A percentile compares a stretch with the other conserved stretches of the same genome.
phyloP scores from a whole-genome alignment of 1,140 invertebrate genomes.

The Drosophila carrolli region DNA sequence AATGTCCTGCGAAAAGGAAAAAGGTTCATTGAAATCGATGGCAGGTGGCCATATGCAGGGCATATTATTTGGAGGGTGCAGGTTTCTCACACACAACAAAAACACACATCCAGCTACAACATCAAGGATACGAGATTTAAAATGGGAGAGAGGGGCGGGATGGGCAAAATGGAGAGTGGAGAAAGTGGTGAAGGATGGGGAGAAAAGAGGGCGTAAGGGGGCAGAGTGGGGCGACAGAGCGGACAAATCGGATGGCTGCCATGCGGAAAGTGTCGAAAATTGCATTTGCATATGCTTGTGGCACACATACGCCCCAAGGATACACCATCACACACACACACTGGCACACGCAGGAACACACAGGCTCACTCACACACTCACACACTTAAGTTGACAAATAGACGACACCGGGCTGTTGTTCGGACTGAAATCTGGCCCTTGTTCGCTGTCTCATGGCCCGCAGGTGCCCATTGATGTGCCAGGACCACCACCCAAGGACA shows the following conservation, averaged over 20 bases:
- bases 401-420: slow-evolving; percentile 6
- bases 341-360: background rate
- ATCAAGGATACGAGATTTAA: slow-evolving; percentile 14
- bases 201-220: background rate
- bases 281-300: slow-evolving; percentile 71
- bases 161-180: background rate
- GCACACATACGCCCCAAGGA: slow-evolving; percentile 48
- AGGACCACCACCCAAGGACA: slow-evolving; percentile 11
- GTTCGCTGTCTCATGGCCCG: slow-evolving; percentile 6
- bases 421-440: background rate
- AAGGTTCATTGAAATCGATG: slow-evolving; percentile 9
- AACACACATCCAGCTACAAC: slow-evolving; percentile 40
- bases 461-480: slow-evolving; percentile 3
- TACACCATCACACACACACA: slow-evolving; percentile 1
- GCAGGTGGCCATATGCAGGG: background rate
- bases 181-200: background rate
- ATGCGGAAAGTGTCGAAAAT: slow-evolving; percentile 76
- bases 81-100: slow-evolving; percentile 10
- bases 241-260: slow-evolving; percentile 66
- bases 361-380: too few species aligned
- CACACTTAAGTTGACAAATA: slow-evolving; percentile 6
- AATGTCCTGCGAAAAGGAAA: slow-evolving; percentile 86
- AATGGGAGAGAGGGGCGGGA: background rate
- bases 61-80: slow-evolving; percentile 2
- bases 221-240: slow-evolving; percentile 17